phyloP scores from a whole-genome alignment of 2,888 invertebrate species.

The Eupsilia transversa region DNA sequence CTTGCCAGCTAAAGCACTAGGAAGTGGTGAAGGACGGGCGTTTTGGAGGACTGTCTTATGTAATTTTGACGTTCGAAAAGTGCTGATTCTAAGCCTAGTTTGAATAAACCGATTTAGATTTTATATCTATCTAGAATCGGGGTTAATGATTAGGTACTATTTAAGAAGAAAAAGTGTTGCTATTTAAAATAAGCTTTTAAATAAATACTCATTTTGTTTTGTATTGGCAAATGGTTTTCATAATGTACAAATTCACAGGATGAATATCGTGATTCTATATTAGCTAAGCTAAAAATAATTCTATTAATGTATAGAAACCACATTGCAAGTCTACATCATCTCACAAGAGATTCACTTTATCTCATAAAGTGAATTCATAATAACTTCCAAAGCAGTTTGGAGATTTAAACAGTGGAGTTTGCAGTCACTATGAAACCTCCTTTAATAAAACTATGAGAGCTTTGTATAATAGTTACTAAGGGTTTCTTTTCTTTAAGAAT shows the following conservation, averaged over 20 bases:
- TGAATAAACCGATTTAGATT: not conserved
- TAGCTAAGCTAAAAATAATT: not conserved
- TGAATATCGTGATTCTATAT: not conserved
- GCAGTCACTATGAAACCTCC: constrained; percentile 36
- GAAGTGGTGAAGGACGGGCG: not conserved
- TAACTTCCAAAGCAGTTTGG: constrained; percentile 13
- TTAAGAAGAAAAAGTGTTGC: not conserved
- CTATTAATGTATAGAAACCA: not conserved
- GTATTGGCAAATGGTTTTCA: not conserved
- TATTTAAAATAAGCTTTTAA: not conserved
- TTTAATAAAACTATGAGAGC: constrained; percentile 24
- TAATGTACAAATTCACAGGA: not conserved
- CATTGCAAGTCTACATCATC: too few relatives aligned
- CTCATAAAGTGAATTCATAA: constrained; percentile 15
- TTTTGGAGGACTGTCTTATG: not conserved
- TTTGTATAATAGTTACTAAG: constrained; percentile 2
- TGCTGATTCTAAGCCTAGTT: too few relatives aligned
- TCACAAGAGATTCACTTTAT: not conserved
- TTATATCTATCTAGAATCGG: not conserved
- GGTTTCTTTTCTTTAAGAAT: not conserved
- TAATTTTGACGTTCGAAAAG: not conserved
- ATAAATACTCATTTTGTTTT: not conserved
- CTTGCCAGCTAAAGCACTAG: not conserved
- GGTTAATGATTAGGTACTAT: not conserved
- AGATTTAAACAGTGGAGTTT: constrained; percentile 27